phyloP scores from a whole-genome alignment of 2,797 vertebrate species.

The Ptychobarbus kaznakovi region DNA sequence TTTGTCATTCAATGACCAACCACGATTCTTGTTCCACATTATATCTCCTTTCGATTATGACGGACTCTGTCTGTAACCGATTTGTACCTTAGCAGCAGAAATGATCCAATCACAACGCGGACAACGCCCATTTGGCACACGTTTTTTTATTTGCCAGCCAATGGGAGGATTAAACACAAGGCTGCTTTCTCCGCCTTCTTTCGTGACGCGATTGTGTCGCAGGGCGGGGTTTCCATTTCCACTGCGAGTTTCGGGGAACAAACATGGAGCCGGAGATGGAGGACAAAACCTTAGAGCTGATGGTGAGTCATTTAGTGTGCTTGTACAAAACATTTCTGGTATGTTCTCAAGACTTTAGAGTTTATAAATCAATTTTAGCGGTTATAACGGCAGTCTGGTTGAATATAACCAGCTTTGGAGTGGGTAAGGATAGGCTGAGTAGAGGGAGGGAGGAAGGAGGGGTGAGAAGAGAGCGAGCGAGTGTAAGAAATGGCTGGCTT shows the following conservation, averaged over 20 bases:
- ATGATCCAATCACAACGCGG: conserved; percentile 30
- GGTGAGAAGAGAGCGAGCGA: conserved; percentile 36
- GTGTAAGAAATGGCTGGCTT: conserved; percentile 48
- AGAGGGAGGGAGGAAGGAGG: conserved; percentile 20
- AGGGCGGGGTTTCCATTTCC: conserved; percentile 70
- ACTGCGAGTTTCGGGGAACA: conserved; percentile 66
- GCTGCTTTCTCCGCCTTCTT: background rate
- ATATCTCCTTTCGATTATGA: conserved; percentile 53
- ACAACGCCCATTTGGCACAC: conserved; percentile 37
- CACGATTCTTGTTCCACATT: background rate
- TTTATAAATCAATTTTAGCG: background rate
- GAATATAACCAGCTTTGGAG: background rate
- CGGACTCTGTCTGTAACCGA: conserved; percentile 47
- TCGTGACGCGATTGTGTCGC: conserved; percentile 50
- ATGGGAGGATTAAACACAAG: background rate
- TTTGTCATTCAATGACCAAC: conserved; percentile 52
- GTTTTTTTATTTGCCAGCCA: background rate
- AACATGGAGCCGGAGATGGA: conserved; percentile 81
- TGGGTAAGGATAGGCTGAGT: conserved; percentile 27
- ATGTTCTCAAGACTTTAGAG: background rate
- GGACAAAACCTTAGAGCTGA: conserved; percentile 86
- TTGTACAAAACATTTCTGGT: background rate
- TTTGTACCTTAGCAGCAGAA: conserved; percentile 48
- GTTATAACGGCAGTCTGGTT: background rate
- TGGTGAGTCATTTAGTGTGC: conserved; percentile 74